Percentiles rank a stretch among this genome's conserved stretches.
Evolutionary conservation across 2,113 vertebrate species (phyloP).

Genomic region (Lepisosteus osseus): DNA sequence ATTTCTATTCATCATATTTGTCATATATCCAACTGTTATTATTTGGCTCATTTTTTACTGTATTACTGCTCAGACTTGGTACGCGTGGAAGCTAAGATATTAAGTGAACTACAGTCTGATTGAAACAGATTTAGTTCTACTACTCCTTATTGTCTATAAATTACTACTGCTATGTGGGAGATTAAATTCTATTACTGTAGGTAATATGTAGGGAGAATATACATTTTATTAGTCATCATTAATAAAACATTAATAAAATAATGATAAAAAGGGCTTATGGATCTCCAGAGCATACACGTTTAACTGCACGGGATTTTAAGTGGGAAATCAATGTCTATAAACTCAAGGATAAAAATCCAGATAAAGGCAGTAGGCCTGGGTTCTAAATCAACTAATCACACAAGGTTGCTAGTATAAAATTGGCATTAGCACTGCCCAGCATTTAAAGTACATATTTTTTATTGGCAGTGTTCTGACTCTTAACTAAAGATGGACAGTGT

Average conservation of each 20-base stretch:
- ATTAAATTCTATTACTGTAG: conserved; percentile 25
- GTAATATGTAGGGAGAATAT: conserved; percentile 30
- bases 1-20: too few relatives aligned
- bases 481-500: conserved; percentile 10
- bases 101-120: too few relatives aligned
- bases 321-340: conserved; percentile 70
- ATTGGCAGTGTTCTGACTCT: conserved; percentile 36
- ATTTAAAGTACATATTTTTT: conserved; percentile 15
- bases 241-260: conserved; percentile 63
- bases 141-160: conserved; percentile 8
- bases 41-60: background rate
- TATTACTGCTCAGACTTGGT: too few relatives aligned
- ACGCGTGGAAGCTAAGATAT: too few relatives aligned
- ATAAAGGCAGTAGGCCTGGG: background rate
- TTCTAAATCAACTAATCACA: conserved; percentile 56
- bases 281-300: conserved; percentile 31
- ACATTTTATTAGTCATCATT: conserved; percentile 41
- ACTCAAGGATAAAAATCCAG: conserved; percentile 50
- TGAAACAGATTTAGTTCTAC: background rate
- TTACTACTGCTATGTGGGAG: conserved; percentile 27
- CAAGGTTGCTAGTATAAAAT: conserved; percentile 43
- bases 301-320: conserved; percentile 50
- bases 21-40: too few relatives aligned
- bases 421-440: conserved; percentile 32
- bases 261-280: conserved; percentile 41